Evolutionary conservation across 1,140 invertebrate species (phyloP), one percentile per base, ranked within the genome.

Genomic region (Planococcus citri): DNA sequence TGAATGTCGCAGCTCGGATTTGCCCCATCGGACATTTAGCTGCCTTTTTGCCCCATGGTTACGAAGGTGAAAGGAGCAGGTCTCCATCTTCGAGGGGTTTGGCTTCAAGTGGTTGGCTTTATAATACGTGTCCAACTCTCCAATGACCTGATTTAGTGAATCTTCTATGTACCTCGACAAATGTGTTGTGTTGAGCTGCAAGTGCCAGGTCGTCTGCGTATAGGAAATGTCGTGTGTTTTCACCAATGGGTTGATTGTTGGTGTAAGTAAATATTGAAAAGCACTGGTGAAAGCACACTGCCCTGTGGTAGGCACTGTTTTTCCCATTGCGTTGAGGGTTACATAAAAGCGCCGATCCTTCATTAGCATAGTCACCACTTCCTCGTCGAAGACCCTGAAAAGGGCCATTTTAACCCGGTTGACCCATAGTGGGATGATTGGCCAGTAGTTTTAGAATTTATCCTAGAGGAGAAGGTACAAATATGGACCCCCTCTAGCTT

Each of bases 1-100:
- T 6, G 24, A 58, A 37, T 70, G 64, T 57, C 6, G 10, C 0
- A 71, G 10, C 29, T 20, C 17, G 41, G 67, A 1, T 41, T 33
- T 60, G 38, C 67, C 27, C 69, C 69, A 69, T 61, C 24, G 24
- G 22, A 70, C 27, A 61, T 70, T 79, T 78, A 80, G 77, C 78
- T 80, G 78, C 78, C 79, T 76, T 75, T 76, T 80, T 79, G 78
- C 80, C 81, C 79, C 80, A 78, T 77, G 38, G 60, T 70, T 70
- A 24, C 21, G 0, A 1, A 70, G 29, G 14, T 70, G 33, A 60
- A 70, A 70, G 4, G n/a, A 27, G 58, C 69, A 70, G 20, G 38
- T 0, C 25, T 58, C 27, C 21, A 58, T 64, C n/a, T 70, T 70
- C n/a, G 20, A 4, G 14, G 69, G 69, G 12, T 70, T 70, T 29